Conservation (phyloP, 1,140 invertebrate species). For the Eriocheir sinensis region DNA sequence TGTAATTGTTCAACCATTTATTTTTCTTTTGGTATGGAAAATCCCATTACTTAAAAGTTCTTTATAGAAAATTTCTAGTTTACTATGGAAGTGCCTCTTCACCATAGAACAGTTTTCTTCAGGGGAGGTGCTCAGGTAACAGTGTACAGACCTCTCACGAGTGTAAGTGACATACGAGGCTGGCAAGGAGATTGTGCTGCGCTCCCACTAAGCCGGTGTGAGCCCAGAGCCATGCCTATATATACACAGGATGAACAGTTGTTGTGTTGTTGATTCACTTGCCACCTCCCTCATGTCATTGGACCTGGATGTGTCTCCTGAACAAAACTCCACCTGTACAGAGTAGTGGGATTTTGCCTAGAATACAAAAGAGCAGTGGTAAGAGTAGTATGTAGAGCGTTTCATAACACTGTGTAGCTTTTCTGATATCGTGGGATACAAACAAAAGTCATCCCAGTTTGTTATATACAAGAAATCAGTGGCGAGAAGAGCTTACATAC, state of each 20-base stretch:
- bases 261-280: not conserved
- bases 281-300: not conserved
- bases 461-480: slow-evolving; percentile 7
- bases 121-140: slow-evolving; percentile 33
- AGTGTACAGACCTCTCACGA: not conserved
- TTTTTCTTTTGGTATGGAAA: slow-evolving; percentile 16
- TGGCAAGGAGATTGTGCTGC: not conserved
- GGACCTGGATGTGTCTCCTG: slow-evolving; percentile 45
- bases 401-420: slow-evolving; percentile 59
- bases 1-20: slow-evolving; percentile 34
- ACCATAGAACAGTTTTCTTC: slow-evolving; percentile 60
- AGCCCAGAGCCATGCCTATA: not conserved
- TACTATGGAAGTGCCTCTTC: slow-evolving; percentile 75
- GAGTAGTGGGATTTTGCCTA: slow-evolving; percentile 66
- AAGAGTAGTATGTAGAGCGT: slow-evolving; percentile 53
- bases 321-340: slow-evolving; percentile 56
- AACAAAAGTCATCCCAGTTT: not conserved
- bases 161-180: not conserved
- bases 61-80: slow-evolving; percentile 57
- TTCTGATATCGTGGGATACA: slow-evolving; percentile 18
- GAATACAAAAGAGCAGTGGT: slow-evolving; percentile 40
- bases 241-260: not conserved
- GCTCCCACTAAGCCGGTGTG: not conserved
- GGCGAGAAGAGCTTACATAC: slow-evolving; percentile 37
- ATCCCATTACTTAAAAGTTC: slow-evolving; percentile 49